A percentile compares a stretch with the other conserved stretches of the same genome.
phyloP scores from a whole-genome alignment of 2,113 vertebrate species.

The Heliornis fulica region DNA sequence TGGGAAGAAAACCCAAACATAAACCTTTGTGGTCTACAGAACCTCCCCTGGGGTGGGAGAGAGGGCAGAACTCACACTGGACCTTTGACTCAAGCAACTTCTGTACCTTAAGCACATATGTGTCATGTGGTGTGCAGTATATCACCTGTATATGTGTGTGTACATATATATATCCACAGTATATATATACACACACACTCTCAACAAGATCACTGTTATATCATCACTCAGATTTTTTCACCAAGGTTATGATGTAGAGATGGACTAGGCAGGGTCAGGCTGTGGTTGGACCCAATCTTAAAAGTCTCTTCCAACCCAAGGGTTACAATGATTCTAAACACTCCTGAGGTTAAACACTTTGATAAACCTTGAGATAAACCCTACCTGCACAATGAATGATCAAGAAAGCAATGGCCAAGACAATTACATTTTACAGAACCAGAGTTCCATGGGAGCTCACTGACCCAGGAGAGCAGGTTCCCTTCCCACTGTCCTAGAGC shows the following conservation, averaged over 20 bases:
- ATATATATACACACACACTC: too few relatives aligned
- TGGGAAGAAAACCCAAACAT: neutral
- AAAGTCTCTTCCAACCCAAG: too few relatives aligned
- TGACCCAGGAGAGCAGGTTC: neutral
- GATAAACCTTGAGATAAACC: neutral
- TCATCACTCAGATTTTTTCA: neutral
- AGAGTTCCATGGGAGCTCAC: neutral
- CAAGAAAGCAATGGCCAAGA: too few relatives aligned
- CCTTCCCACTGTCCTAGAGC: neutral
- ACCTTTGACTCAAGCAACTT: neutral
- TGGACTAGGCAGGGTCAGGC: too few relatives aligned
- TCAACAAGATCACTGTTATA: too few relatives aligned
- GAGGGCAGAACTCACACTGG: neutral
- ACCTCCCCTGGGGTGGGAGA: neutral
- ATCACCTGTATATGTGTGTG: rapidly evolving
- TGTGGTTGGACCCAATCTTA: too few relatives aligned
- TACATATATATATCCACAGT: too few relatives aligned
- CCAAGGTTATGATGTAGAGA: too few relatives aligned
- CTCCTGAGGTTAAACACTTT: neutral
- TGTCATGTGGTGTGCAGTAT: rapidly evolving
- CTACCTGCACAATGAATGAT: neutral
- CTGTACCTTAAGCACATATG: neutral
- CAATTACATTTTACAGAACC: neutral
- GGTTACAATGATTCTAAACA: too few relatives aligned
- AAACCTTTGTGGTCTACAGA: neutral